A percentile compares a stretch with the other conserved stretches of the same genome.
phyloP scores from a whole-genome alignment of 1,140 invertebrate genomes.

The Bombus consobrinus region DNA sequence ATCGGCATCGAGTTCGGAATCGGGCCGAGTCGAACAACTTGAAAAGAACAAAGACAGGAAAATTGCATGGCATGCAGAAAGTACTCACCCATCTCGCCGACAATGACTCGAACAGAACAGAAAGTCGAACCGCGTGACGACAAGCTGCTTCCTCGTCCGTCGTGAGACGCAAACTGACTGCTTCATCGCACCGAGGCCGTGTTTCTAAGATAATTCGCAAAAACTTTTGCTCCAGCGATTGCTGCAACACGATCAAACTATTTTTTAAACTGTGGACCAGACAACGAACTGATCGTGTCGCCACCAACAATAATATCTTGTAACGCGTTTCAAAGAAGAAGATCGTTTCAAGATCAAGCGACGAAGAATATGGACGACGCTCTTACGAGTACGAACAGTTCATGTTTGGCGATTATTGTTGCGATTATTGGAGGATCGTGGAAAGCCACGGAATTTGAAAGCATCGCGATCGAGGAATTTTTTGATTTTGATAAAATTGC shows the following conservation, averaged over 20 bases:
- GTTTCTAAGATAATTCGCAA: constrained; percentile 42
- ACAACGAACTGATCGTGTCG: neutral
- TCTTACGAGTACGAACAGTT: neutral
- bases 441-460: neutral
- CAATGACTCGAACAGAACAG: neutral
- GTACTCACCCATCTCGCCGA: constrained; percentile 23
- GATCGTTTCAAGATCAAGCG: neutral
- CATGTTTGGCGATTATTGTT: too few relatives aligned
- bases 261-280: too few relatives aligned
- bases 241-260: constrained; percentile 1
- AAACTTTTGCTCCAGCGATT: constrained; percentile 26
- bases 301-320: too few relatives aligned
- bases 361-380: neutral
- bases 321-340: neutral
- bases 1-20: neutral
- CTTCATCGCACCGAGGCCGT: constrained; percentile 1
- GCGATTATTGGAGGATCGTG: neutral
- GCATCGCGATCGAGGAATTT: neutral
- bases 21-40: neutral
- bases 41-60: neutral
- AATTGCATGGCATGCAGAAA: constrained; percentile 23
- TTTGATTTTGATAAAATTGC: neutral
- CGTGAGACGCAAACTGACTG: constrained; percentile 39
- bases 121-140: neutral
- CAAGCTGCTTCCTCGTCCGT: constrained; percentile 39